Conservation (phyloP, 1,140 invertebrate genomes). For the Asobara japonica region DNA sequence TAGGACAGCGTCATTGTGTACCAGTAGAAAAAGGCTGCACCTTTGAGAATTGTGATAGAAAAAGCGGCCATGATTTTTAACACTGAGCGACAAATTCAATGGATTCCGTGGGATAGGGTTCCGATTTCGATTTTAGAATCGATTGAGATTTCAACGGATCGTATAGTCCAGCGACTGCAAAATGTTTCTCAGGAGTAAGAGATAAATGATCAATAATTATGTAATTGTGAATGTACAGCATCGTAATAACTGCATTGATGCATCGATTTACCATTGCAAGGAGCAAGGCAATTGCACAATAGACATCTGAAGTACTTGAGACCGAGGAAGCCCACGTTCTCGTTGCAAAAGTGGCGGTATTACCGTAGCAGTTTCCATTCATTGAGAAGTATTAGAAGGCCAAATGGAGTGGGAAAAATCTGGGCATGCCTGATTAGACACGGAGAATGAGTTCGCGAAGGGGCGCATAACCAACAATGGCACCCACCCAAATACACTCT, state of each 20-base stretch:
- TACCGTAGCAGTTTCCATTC: not conserved
- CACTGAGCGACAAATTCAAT: too few species aligned
- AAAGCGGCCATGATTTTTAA: too few species aligned
- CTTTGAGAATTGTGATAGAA: too few species aligned
- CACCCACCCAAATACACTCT: conserved; percentile 29
- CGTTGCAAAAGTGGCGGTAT: not conserved
- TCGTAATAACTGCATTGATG: not conserved
- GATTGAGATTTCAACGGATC: too few species aligned
- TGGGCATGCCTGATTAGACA: conserved; percentile 45
- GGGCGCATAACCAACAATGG: conserved; percentile 35
- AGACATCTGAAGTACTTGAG: not conserved
- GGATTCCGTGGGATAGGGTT: too few species aligned
- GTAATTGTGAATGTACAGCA: not conserved
- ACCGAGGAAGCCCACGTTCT: not conserved
- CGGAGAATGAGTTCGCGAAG: conserved; percentile 38
- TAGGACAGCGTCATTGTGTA: too few species aligned
- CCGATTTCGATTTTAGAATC: too few species aligned
- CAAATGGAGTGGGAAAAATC: conserved; percentile 29
- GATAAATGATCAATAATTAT: not conserved
- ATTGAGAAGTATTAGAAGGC: conserved; percentile 26
- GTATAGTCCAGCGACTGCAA: not conserved
- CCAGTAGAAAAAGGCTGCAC: too few species aligned
- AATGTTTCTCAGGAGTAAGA: too few species aligned
- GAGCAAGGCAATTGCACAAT: not conserved
- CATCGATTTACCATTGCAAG: not conserved